These are phyloP conservation scores for Drosophila kepulauana DNA, from an alignment of 1,140 invertebrate species.

Conservation along the genomic window DNA sequence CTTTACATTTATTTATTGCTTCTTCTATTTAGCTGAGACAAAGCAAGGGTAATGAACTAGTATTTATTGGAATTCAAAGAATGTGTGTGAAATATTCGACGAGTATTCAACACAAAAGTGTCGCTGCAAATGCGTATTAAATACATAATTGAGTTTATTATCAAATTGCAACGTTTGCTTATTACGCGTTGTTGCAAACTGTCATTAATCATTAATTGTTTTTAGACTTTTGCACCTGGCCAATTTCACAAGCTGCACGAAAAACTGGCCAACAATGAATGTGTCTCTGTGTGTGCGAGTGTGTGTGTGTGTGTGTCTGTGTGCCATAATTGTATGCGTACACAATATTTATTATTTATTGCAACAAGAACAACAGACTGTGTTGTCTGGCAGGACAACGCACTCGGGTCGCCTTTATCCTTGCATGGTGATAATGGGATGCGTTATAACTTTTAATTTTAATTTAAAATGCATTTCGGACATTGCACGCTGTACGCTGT, in stretches of 20 bases:
- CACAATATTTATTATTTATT: constrained; percentile 81
- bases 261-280: constrained; percentile 15
- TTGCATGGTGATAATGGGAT: constrained; percentile 67
- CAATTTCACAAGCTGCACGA: constrained; percentile 43
- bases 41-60: too few species aligned
- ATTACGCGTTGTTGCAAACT: constrained; percentile 16
- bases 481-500: constrained; percentile 5
- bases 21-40: too few species aligned
- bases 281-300: not conserved
- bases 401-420: constrained; percentile 37
- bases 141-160: constrained; percentile 21
- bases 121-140: not conserved
- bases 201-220: constrained; percentile 81
- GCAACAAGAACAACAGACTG: constrained; percentile 28
- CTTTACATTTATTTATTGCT: too few species aligned
- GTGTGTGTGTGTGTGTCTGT: constrained; percentile 24
- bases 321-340: constrained; percentile 77
- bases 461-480: constrained; percentile 82
- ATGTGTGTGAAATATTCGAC: not conserved
- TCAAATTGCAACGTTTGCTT: constrained; percentile 39
- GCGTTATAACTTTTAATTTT: constrained; percentile 78
- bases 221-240: constrained; percentile 80
- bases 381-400: constrained; percentile 4
- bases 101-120: not conserved
- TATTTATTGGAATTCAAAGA: too few species aligned